Base-by-base conservation (phyloP, 2,888 invertebrate genomes). In the Ophonus ardosiacus region DNA sequence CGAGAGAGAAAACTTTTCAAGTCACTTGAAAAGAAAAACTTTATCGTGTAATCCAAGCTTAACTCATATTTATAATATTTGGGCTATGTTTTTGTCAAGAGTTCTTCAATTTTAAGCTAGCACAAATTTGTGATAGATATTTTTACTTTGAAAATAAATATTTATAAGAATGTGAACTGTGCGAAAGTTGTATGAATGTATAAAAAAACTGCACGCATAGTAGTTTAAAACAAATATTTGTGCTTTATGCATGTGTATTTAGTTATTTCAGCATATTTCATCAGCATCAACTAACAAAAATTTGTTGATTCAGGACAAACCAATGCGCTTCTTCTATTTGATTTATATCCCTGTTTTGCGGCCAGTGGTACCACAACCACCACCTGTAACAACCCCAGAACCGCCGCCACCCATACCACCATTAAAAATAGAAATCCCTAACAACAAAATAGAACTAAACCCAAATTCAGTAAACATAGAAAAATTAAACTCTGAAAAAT, bases 281-380 rank as follows among this genome's bases (percentile, higher is more conserved):
- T 3, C n/a, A 8, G 40, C 8, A 51, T 43, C 18, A 74, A 43
- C 43, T 74, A 74, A 43, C 38, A 10, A 68, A 68, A 40, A 40
- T 74, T 74, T 74, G 71, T 43, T 74, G 59, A 80, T 61, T 59
- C 91, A 95, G 95, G 92, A 92, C 65, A 93, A 93, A 82, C 95
- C 95, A 13, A 93, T 95, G 93, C 91, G 93, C 85, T 94, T 95
- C 89, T 94, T 93, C 90, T 95, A 94, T 89, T 92, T 94, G 65
- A 94, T 95, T 86, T 91, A 91, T 88, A 91, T 90, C 0, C 91
- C 91, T 0, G 86, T 90, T 86, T 89, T 7, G 88, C 90, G 4
- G 88, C 89, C n/a, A 90, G 91, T n/a, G 89, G 89, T 10, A 91
- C 65, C 74, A 51, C 85, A 90, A 86, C 91, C 90, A 86, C 68